These are phyloP conservation scores for Dyspetes luteomarginatus DNA, from an alignment of 2,888 invertebrate genomes.

Conservation along the genomic window DNA sequence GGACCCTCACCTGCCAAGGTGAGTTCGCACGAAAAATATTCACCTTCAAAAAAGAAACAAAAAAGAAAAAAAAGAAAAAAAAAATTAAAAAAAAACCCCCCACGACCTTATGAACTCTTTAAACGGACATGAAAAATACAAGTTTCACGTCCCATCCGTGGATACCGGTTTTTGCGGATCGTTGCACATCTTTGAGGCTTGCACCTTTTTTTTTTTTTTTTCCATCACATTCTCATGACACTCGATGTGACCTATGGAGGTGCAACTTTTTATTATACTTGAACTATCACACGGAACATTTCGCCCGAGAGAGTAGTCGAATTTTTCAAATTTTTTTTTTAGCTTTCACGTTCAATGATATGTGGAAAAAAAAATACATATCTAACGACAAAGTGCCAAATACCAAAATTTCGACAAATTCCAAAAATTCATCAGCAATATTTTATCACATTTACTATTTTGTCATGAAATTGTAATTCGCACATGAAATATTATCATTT, in stretches of 20 bases:
- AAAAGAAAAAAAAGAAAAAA: too few species aligned
- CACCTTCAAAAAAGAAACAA: conserved; percentile 36
- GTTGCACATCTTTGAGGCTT: conserved; percentile 33
- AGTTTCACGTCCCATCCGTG: conserved; percentile 54
- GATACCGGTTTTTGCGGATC: conserved; percentile 63
- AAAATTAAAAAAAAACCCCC: too few species aligned
- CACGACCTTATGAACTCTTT: too few species aligned
- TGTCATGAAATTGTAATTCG: too few species aligned
- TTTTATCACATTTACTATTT: too few species aligned
- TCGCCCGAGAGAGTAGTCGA: background rate
- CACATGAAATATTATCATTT: too few species aligned
- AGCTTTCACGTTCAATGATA: too few species aligned
- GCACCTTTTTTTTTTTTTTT: background rate
- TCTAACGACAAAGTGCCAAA: too few species aligned
- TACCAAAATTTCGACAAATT: too few species aligned
- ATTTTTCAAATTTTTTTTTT: background rate
- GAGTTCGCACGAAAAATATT: conserved; percentile 61
- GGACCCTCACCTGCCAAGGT: conserved; percentile 82
- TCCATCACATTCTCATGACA: conserved; percentile 61
- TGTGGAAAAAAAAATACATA: too few species aligned
- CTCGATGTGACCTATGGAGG: conserved; percentile 41
- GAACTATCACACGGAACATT: background rate
- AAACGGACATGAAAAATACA: conserved; percentile 40
- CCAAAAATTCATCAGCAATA: too few species aligned
- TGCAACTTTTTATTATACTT: conserved; percentile 37